phyloP scores from a whole-genome alignment of 2,888 invertebrate species.

The Xestia rhomboidea region DNA sequence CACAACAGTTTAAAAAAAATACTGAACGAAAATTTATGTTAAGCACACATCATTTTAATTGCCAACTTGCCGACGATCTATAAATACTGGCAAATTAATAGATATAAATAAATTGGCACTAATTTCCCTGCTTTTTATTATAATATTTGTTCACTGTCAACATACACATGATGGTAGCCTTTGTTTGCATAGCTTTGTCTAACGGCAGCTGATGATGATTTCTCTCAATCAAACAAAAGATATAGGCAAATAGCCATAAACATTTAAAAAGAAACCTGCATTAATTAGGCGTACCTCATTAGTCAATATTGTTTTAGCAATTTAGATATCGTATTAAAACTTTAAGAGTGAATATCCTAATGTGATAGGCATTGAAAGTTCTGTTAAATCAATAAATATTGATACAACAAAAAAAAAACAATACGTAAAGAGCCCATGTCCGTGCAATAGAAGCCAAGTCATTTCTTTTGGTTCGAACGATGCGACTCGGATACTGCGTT shows the following conservation, averaged over 20 bases:
- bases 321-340: conserved; percentile 21
- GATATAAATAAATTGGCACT: background rate
- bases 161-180: background rate
- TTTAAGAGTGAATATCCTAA: conserved; percentile 25
- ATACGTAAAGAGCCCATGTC: background rate
- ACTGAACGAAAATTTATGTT: background rate
- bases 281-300: conserved; percentile 45
- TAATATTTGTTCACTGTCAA: conserved; percentile 3
- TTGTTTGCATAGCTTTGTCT: conserved; percentile 19
- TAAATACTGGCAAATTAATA: background rate
- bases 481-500: background rate
- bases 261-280: conserved; percentile 28
- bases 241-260: conserved; percentile 16
- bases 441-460: background rate
- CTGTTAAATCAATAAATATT: background rate
- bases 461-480: background rate
- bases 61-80: background rate
- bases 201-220: conserved; percentile 13
- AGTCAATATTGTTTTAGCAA: conserved; percentile 41
- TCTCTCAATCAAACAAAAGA: conserved; percentile 36
- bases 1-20: background rate
- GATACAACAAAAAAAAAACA: background rate
- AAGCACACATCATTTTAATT: background rate
- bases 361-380: conserved; percentile 4
- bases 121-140: conserved; percentile 15